These are phyloP conservation scores for Dipodomys ordii DNA, from an alignment of 2,113 vertebrate species.

Conservation along the genomic window DNA sequence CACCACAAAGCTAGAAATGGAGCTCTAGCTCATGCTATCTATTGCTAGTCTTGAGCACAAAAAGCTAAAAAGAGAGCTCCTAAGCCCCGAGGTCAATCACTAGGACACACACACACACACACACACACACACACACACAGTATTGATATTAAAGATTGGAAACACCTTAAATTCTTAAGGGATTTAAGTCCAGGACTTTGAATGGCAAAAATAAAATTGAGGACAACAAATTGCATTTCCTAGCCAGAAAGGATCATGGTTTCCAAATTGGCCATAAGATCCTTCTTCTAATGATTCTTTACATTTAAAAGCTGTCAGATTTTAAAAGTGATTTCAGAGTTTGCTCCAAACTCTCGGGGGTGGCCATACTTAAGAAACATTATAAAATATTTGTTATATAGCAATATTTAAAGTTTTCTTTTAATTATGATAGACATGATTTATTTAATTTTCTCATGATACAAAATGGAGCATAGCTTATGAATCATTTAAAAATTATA, in stretches of 20 bases:
- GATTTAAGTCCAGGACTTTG: background rate
- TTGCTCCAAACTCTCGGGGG: background rate
- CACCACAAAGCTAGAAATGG: too few species aligned
- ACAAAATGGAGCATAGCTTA: background rate
- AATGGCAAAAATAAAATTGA: background rate
- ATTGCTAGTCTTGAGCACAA: too few species aligned
- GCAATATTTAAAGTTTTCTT: constrained; percentile 5
- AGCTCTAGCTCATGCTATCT: too few species aligned
- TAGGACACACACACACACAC: too few species aligned
- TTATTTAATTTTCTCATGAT: background rate
- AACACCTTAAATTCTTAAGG: background rate
- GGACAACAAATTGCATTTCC: background rate
- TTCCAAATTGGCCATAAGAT: constrained; percentile 12
- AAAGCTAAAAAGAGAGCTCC: too few species aligned
- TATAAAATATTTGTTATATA: background rate
- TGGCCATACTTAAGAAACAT: background rate
- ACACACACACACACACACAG: background rate
- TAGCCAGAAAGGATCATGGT: background rate
- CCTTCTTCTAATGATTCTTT: background rate
- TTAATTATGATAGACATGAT: background rate
- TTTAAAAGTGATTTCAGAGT: constrained; percentile 17
- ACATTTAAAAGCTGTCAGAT: background rate
- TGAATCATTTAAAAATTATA: constrained; percentile 24
- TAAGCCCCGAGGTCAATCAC: too few species aligned
- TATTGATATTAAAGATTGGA: background rate